Percentiles rank a stretch among this genome's conserved stretches.
Conservation (phyloP, 2,888 invertebrate species). For the Lithophane leautieri region DNA sequence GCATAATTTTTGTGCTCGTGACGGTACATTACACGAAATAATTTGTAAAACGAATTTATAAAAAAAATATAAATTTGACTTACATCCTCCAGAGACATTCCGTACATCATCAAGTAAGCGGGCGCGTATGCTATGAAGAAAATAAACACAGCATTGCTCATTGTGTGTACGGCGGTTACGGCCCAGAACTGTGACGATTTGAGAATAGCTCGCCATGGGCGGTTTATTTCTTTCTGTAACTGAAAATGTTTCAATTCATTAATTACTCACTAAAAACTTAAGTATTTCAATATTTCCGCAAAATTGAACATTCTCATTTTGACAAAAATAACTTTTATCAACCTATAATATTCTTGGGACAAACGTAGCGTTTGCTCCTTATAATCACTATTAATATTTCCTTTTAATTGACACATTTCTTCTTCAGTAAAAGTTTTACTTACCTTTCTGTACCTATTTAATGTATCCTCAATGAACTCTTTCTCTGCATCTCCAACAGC, state of each 20-base stretch:
- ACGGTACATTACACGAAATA: neutral
- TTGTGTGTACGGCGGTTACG: slow-evolving; percentile 75
- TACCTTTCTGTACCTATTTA: slow-evolving; percentile 73
- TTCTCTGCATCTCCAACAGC: slow-evolving; percentile 83
- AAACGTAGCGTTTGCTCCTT: neutral
- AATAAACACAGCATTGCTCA: slow-evolving; percentile 77
- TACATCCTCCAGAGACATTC: slow-evolving; percentile 75
- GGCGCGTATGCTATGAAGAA: slow-evolving; percentile 80
- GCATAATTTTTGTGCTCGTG: neutral
- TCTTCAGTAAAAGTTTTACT: neutral
- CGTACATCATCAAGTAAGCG: slow-evolving; percentile 71
- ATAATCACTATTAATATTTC: neutral
- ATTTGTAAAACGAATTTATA: neutral
- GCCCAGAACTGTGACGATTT: slow-evolving; percentile 79
- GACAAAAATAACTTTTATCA: neutral
- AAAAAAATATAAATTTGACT: slow-evolving; percentile 53
- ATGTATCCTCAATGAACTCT: slow-evolving; percentile 80
- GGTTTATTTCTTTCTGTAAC: slow-evolving; percentile 74
- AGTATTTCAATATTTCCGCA: neutral
- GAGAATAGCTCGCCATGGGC: slow-evolving; percentile 80
- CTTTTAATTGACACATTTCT: neutral
- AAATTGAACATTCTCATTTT: no score
- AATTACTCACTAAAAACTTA: neutral
- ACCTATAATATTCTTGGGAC: neutral
- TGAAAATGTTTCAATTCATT: neutral